Evolutionary conservation across 2,888 invertebrate genomes (phyloP), one percentile per base, ranked within the genome.

Genomic region (Acanthopleura granulata): DNA sequence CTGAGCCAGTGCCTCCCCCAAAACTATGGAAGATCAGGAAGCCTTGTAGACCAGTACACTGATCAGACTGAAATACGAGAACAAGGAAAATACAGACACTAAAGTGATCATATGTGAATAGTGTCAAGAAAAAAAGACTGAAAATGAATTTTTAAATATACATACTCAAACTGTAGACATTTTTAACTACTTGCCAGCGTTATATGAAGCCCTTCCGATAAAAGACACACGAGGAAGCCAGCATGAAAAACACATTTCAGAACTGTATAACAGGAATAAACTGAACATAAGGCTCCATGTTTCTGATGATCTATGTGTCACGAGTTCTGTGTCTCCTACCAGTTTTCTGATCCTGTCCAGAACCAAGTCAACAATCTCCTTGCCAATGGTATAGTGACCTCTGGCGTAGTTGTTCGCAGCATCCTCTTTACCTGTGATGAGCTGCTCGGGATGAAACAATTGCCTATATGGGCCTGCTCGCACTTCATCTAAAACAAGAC

Each of bases 21-120:
- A 97, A 97, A 11, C 95, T 95, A 90, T 97, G 97, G 91, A 96
- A 97, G 77, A 97, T 94, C 69, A 90, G 84, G 81, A 90, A 90
- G 29, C 90, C 90, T 77, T 90, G 90, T n/a, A 90, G 85, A 61
- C 89, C 89, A 40, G 88, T 86, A 78, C 90, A 90, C 76, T 89
- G 88, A 77, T 90, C 90, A 75, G 85, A 83, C 71, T 71, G 71
- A 16, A 40, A 71, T 40, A 40, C 40, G 9, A 40, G 40, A 40
- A 40, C 40, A 40, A 40, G 40, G 40, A 40, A n/a, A 40, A 40
- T 40, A 40, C 40, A 40, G 40, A 40, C 9, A 40, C 9, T 9
- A 40, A 40, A 6, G 9, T 40, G 40, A 40, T 40, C 40, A 40
- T 6, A 40, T 40, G 4, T 6, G 40, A 40, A 9, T 40, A 9